These are phyloP conservation scores for Megastigmus dorsalis DNA, from an alignment of 2,888 invertebrate species.

Conservation along the genomic window DNA sequence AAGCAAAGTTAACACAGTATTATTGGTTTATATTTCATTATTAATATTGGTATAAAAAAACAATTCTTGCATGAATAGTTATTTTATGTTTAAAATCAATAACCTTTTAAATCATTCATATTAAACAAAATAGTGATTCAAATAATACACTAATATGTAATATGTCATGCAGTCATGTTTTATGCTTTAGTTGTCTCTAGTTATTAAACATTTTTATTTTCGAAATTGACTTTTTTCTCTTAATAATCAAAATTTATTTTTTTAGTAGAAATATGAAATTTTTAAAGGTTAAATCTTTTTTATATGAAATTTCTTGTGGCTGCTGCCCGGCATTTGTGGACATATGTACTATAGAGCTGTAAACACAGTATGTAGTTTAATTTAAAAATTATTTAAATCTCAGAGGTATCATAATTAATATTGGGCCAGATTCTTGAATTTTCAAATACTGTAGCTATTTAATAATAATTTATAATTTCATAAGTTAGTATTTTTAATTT, in stretches of 20 bases:
- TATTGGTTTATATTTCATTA: conserved; percentile 5
- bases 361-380: conserved; percentile 31
- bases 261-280: conserved; percentile 25
- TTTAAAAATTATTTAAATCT: conserved; percentile 28
- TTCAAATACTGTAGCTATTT: no score
- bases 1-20: conserved; percentile 18
- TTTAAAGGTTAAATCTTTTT: conserved; percentile 18
- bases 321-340: conserved; percentile 71
- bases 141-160: conserved; percentile 15
- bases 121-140: background rate
- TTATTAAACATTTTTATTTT: conserved; percentile 2
- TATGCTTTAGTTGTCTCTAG: conserved; percentile 2
- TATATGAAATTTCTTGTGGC: conserved; percentile 62
- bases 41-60: conserved; percentile 6
- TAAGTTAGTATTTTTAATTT: no score
- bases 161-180: conserved; percentile 13
- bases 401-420: conserved; percentile 17
- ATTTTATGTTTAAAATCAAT: conserved; percentile 13
- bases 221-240: conserved; percentile 9
- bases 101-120: conserved; percentile 6
- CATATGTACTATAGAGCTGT: conserved; percentile 43
- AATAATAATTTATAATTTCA: no score
- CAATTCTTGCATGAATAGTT: conserved; percentile 26
- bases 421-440: no score
- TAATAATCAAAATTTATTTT: conserved; percentile 35